Percentiles rank a stretch among this genome's conserved stretches.
Conservation (phyloP, 2,113 vertebrate genomes). For the Crotalus tigris region DNA sequence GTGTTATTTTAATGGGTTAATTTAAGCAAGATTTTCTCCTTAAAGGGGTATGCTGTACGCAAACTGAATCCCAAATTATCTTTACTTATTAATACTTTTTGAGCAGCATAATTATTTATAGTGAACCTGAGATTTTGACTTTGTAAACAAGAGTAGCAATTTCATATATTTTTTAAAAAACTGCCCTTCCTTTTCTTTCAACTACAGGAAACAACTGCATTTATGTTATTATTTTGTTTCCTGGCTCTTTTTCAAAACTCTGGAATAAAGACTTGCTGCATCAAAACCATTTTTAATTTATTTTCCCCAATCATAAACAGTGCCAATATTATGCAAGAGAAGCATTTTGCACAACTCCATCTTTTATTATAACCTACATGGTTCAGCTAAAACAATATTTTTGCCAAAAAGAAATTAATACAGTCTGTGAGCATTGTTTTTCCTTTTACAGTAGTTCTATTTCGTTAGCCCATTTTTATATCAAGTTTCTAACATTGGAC, state of each 20-base stretch:
- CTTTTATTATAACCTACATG: background rate
- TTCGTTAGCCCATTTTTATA: background rate
- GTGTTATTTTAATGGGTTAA: constrained; percentile 27
- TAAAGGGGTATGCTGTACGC: constrained; percentile 32
- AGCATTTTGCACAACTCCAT: background rate
- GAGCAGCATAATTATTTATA: constrained; percentile 11
- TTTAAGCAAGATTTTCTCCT: constrained; percentile 30
- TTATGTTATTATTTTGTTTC: background rate
- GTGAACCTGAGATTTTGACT: background rate
- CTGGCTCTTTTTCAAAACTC: background rate
- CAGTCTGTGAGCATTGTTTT: background rate
- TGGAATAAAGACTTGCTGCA: background rate
- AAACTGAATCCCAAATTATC: background rate
- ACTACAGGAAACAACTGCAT: background rate
- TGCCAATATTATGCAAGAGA: background rate
- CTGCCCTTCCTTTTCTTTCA: background rate
- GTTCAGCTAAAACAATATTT: constrained; percentile 7
- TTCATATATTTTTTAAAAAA: background rate
- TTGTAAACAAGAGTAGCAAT: background rate
- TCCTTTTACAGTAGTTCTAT: background rate
- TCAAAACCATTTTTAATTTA: background rate
- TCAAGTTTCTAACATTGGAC: background rate
- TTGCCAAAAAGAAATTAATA: constrained; percentile 7
- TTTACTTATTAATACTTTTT: constrained; percentile 20
- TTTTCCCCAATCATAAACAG: background rate